Evolutionary conservation across 92 coral and sea anemone genomes (phyloP), one percentile per base, ranked within the genome.

Genomic region (Diadumene lineata): DNA sequence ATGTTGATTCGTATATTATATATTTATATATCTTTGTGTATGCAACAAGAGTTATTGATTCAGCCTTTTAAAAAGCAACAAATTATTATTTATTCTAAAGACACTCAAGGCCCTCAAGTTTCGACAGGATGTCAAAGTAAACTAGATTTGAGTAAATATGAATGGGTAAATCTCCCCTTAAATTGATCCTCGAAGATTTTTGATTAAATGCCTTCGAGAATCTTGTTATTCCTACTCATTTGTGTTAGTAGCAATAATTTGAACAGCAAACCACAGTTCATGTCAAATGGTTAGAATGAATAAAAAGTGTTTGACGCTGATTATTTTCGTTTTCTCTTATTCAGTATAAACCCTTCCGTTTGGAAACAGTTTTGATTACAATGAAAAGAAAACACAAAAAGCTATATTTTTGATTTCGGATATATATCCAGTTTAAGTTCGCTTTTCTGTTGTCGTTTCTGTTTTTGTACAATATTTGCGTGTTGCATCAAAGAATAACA

Each of bases 81-180:
- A 90, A 90, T 87, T 90, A 75, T 67, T 83, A 84, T 90, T 84
- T 87, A 74, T 80, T 84, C 81, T 81, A 50, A 50, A 79, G 69
- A 72, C 82, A 60, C 81, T 83, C 77, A 76, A 78, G 62, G 68
- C 44, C 74, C 72, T 74, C 69, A 62, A 66, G 34, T 69, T 72
- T 83, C 65, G 30, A 22, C n/a, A 44, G 24, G 72, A 53, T 44
- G 78, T 72, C 77, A 79, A 67, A 82, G 82, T 57, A 58, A 56
- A 76, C 83, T 65, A 71, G 71, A 66, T 64, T 77, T 31, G 53
- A 62, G 60, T 30, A 60, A 74, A 60, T 78, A 69, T 48, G 69
- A 79, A 80, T 72, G 71, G 72, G 72, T 66, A 85, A 79, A 25
- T 31, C 11, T 55, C 77, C 24, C 31, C 38, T 61, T 10, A 62